phyloP scores from a whole-genome alignment of 2,888 invertebrate genomes.

The Epirrhoe alternata region DNA sequence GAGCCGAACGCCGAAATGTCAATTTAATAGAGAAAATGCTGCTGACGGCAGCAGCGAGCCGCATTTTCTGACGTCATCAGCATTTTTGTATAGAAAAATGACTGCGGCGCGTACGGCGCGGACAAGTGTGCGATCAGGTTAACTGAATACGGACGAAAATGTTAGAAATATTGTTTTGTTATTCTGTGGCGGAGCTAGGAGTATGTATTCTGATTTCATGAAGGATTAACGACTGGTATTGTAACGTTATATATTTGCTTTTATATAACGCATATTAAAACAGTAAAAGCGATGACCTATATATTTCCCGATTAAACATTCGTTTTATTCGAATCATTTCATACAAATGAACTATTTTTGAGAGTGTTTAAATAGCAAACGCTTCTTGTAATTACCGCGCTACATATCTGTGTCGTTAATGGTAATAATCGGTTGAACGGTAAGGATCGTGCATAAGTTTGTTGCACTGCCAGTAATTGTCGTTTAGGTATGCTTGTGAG shows the following conservation, averaged over 20 bases:
- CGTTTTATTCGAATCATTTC: slow-evolving; percentile 23
- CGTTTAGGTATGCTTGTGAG: slow-evolving; percentile 63
- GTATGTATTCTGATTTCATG: slow-evolving; percentile 53
- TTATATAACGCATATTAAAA: slow-evolving; percentile 40
- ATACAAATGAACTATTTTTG: slow-evolving; percentile 45
- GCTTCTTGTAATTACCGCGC: slow-evolving; percentile 68
- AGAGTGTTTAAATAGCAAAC: slow-evolving; percentile 52
- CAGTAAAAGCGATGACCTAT: slow-evolving; percentile 48
- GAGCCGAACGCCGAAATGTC: too few species aligned
- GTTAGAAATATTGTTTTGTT: slow-evolving; percentile 10
- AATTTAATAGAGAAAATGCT: too few species aligned
- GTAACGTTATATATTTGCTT: slow-evolving; percentile 50
- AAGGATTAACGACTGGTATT: slow-evolving; percentile 62
- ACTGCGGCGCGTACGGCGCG: too few species aligned
- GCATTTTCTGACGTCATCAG: too few species aligned
- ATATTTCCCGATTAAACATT: slow-evolving; percentile 34
- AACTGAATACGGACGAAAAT: not conserved
- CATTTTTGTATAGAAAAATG: too few species aligned
- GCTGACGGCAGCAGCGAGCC: too few species aligned
- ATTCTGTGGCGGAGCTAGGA: slow-evolving; percentile 20
- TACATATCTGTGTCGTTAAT: slow-evolving; percentile 73
- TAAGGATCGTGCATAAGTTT: slow-evolving; percentile 64
- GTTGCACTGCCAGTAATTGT: slow-evolving; percentile 78
- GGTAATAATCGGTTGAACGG: slow-evolving; percentile 37
- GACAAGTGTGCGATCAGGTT: too few species aligned